Conservation (phyloP, 2,113 vertebrate genomes). For the Otus sunia region DNA sequence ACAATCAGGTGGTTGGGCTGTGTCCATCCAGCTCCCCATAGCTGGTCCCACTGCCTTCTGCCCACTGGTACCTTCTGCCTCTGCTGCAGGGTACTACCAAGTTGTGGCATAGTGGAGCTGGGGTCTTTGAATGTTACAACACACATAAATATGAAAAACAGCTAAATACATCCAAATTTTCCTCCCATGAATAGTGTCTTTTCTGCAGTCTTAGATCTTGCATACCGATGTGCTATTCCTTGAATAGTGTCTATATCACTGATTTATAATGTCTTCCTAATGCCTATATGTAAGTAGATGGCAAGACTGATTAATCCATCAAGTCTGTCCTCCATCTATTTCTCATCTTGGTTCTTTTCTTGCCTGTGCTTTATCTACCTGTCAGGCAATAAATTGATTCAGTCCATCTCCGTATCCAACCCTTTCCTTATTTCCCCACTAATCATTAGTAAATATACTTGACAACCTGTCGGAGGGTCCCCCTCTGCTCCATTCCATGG, state of each 20-base stretch:
- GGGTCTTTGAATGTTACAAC: background rate
- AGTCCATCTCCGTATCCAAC: background rate
- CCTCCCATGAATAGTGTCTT: background rate
- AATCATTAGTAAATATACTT: background rate
- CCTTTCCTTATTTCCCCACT: background rate
- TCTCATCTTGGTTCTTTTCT: background rate
- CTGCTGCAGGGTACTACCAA: background rate
- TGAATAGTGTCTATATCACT: background rate
- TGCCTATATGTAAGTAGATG: background rate
- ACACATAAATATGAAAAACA: background rate
- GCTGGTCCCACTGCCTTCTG: background rate
- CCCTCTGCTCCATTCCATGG: background rate
- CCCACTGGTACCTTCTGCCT: background rate
- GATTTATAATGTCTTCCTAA: background rate
- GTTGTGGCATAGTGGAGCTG: background rate
- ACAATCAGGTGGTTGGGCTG: accelerated
- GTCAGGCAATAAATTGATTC: background rate
- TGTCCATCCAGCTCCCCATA: background rate
- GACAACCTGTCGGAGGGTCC: background rate
- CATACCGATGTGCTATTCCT: background rate
- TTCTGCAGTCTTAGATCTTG: background rate
- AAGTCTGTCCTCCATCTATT: background rate
- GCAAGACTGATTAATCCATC: background rate
- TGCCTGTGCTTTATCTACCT: background rate
- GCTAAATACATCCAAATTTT: background rate